These are phyloP conservation scores for Tetramorium alpestre DNA, from an alignment of 1,140 invertebrate genomes.

Conservation along the genomic window DNA sequence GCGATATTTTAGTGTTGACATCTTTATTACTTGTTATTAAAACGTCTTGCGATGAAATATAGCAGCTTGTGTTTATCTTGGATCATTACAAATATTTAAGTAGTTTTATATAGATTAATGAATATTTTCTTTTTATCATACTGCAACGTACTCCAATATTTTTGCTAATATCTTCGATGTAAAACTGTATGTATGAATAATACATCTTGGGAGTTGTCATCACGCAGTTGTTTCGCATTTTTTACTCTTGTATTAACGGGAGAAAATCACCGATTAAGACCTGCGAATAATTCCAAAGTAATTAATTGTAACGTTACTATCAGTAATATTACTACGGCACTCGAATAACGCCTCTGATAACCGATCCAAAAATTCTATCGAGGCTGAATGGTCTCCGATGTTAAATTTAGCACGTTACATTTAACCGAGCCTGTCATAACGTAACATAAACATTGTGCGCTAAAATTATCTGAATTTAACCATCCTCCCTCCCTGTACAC, in stretches of 20 bases:
- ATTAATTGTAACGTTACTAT: conserved; percentile 37
- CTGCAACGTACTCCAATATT: background rate
- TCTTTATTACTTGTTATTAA: conserved; percentile 1
- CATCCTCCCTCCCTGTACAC: background rate
- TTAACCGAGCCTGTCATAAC: conserved; percentile 42
- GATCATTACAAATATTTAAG: background rate
- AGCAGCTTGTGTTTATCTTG: background rate
- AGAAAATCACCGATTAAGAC: conserved; percentile 2
- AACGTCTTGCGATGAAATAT: background rate
- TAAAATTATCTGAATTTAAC: conserved; percentile 47
- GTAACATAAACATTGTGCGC: conserved; percentile 44
- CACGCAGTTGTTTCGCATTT: background rate
- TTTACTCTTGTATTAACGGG: background rate
- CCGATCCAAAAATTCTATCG: conserved; percentile 37
- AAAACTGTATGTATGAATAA: background rate
- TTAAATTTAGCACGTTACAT: conserved; percentile 51
- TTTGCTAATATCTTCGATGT: background rate
- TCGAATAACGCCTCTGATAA: conserved; percentile 10
- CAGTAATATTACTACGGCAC: conserved; percentile 8
- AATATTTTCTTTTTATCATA: background rate
- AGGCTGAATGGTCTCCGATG: conserved; percentile 4
- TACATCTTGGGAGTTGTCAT: background rate
- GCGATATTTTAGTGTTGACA: conserved; percentile 23
- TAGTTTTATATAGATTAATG: background rate
- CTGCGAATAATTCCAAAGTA: conserved; percentile 7